Conservation (phyloP, 2,888 invertebrate species). For the Gryllus longicercus region DNA sequence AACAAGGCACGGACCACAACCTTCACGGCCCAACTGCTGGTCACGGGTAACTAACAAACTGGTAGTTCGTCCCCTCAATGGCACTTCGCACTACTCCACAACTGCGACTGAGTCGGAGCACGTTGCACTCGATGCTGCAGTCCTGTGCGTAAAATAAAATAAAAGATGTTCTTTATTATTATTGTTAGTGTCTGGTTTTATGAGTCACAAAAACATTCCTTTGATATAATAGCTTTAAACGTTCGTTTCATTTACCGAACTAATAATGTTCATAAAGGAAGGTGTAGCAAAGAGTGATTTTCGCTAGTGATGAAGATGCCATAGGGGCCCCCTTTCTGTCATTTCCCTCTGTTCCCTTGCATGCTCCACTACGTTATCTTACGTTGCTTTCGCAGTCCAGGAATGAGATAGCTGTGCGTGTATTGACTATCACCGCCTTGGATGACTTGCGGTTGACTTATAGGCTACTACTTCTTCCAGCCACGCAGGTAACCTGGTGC, state of each 20-base stretch:
- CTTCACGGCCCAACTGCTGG: constrained; percentile 58
- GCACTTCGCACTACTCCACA: not conserved
- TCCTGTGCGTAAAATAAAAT: not conserved
- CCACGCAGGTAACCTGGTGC: constrained; percentile 36
- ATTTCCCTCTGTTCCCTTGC: not conserved
- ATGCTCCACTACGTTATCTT: constrained; percentile 21
- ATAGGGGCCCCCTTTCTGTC: not conserved
- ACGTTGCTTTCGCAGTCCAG: constrained; percentile 36
- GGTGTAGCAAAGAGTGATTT: not conserved
- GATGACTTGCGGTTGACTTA: constrained; percentile 38
- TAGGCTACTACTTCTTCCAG: constrained; percentile 36
- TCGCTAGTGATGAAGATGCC: not conserved
- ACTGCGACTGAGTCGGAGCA: constrained; percentile 4
- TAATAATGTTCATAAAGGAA: too few relatives aligned
- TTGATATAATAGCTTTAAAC: not conserved
- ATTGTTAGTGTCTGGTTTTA: too few relatives aligned
- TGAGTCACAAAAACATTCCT: too few relatives aligned
- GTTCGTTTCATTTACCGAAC: too few relatives aligned
- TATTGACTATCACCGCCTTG: constrained; percentile 37
- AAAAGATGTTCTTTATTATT: not conserved
- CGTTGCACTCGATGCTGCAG: not conserved
- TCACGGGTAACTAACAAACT: constrained; percentile 58
- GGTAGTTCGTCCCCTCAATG: not conserved
- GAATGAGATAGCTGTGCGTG: constrained; percentile 35
- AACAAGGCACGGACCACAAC: constrained; percentile 55